phyloP scores from a whole-genome alignment of 1,140 invertebrate species.

The Nephotettix cincticeps region DNA sequence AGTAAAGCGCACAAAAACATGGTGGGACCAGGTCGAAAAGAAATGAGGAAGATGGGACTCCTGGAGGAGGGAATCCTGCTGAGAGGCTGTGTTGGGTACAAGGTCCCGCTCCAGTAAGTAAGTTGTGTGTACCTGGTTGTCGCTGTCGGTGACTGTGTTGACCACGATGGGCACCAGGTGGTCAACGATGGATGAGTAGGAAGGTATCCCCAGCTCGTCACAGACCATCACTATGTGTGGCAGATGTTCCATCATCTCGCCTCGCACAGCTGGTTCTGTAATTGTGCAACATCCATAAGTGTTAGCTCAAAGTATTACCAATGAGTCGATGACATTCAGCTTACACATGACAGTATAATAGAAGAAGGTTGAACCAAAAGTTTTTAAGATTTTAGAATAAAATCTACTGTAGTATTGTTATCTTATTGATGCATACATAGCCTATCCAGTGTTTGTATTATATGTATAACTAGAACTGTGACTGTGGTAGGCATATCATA shows the following conservation, averaged over 20 bases:
- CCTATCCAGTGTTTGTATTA: no score
- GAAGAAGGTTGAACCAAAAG: neutral
- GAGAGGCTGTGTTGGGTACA: no score
- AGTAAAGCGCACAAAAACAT: no score
- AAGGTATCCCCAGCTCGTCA: slow-evolving; percentile 52
- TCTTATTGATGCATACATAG: no score
- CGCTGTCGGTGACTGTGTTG: slow-evolving; percentile 57
- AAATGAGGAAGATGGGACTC: no score
- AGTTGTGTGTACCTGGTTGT: slow-evolving; percentile 63
- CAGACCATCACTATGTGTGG: slow-evolving; percentile 63
- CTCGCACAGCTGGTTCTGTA: slow-evolving; percentile 58
- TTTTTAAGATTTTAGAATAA: neutral
- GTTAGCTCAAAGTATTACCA: no score
- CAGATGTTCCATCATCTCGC: slow-evolving; percentile 63
- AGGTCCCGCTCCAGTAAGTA: no score
- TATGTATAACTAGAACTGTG: no score
- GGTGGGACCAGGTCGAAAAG: no score
- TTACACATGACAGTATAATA: neutral
- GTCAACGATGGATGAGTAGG: slow-evolving; percentile 48
- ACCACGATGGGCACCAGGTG: slow-evolving; percentile 62
- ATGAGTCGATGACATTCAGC: neutral
- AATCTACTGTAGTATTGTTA: no score
- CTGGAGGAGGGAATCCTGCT: no score
- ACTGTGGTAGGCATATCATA: no score
- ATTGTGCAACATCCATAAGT: slow-evolving; percentile 34